Base-by-base conservation (phyloP, 2,113 vertebrate genomes). In the Neotragus moschatus region DNA sequence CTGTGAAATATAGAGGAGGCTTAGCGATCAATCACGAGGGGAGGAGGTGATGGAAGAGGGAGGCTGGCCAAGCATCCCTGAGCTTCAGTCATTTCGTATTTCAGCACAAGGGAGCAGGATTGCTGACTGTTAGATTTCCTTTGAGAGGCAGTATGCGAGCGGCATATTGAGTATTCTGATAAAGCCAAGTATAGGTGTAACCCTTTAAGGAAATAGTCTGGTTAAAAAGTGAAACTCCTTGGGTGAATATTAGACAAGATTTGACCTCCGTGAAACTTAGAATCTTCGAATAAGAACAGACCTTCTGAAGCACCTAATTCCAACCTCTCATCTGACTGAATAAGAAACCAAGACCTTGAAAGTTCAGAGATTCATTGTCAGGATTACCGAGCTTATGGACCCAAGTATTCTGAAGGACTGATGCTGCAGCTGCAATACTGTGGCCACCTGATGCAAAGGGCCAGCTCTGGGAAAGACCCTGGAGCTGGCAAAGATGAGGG, bases 41-140 rank as follows among this genome's bases (percentile, higher is more conserved):
- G 84, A 73, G 28, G 96, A 77, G 56, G 23, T 28, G 90, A 91
- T 86, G 21, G 55, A 75, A 92, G 39, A 28, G 45, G 30, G 51
- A 77, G 49, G 23, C 75, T 33, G 43, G 93, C 94, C 81, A 90
- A 98, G 97, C 85, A 89, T 89, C 94, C 98, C 95, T 61, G 97
- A 91, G 95, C 93, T 56, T 98, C 84, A 80, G 0, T 98, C 97
- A 96, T 77, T 98, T 26, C 28, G 28, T 47, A 39, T 60, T 86
- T 92, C 85, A 91, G 63, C 90, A 58, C 75, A 79, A 36, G 66
- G 84, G 61, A 88, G 39, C 53, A 70, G 25, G 49, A 49, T n/a
- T 88, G 85, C 84, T 96, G 96, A 77, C 90, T 92, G 86, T 51
- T 16, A 26, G 19, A 53, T 93, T 97, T 91, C 95, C 86, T 93